phyloP scores from a whole-genome alignment of 2,888 invertebrate species.

The Craniophora ligustri region DNA sequence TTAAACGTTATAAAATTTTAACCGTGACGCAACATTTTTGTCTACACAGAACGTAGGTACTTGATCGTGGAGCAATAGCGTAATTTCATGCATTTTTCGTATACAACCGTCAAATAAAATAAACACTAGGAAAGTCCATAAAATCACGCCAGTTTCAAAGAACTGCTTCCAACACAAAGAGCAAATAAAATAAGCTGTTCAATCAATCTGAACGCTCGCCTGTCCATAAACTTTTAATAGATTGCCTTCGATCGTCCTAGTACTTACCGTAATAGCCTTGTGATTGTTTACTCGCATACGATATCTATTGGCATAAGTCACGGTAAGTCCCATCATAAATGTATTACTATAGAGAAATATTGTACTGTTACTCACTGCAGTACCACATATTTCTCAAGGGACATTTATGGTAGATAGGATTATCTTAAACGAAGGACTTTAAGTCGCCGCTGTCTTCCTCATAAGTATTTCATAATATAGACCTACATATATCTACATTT shows the following conservation, averaged over 20 bases:
- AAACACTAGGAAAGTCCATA: conserved; percentile 8
- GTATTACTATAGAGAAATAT: conserved; percentile 47
- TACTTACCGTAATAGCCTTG: conserved; percentile 78
- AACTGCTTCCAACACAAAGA: conserved; percentile 58
- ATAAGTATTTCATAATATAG: conserved; percentile 8
- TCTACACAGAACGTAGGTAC: no score
- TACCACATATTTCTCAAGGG: conserved; percentile 51
- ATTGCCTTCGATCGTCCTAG: conserved; percentile 76
- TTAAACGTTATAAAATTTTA: no score
- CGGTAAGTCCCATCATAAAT: conserved; percentile 53
- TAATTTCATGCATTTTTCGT: no score
- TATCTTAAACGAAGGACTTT: conserved; percentile 32
- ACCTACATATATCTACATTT: no score
- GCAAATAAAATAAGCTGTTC: conserved; percentile 77
- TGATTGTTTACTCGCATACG: conserved; percentile 64
- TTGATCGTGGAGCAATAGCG: no score
- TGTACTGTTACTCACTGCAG: conserved; percentile 38
- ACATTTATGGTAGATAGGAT: conserved; percentile 24
- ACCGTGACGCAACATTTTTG: no score
- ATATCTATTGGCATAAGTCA: conserved; percentile 52
- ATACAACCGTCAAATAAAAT: neutral
- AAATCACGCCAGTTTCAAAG: conserved; percentile 31
- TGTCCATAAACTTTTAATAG: conserved; percentile 80
- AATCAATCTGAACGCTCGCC: conserved; percentile 73
- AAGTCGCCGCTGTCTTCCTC: conserved; percentile 24